Conservation (phyloP, 2,888 invertebrate species). For the Furcula furcula region DNA sequence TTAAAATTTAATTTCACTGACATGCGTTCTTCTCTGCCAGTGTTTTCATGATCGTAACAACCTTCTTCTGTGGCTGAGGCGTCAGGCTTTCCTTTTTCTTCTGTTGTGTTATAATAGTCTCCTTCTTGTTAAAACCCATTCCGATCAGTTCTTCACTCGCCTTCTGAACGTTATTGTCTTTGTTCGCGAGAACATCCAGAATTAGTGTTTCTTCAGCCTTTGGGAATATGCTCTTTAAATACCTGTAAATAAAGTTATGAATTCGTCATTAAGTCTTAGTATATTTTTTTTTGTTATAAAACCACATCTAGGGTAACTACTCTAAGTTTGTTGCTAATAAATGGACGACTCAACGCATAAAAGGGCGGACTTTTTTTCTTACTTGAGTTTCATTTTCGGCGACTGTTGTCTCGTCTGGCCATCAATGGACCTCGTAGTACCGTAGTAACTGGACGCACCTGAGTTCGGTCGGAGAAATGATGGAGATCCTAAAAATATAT, state of each 20-base stretch:
- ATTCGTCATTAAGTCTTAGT: too few relatives aligned
- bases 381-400: conserved; percentile 97
- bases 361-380: too few relatives aligned
- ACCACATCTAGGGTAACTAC: too few relatives aligned
- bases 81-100: conserved; percentile 49
- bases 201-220: conserved; percentile 94
- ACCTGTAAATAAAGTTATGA: conserved; percentile 78
- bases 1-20: conserved; percentile 59
- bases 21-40: conserved; percentile 86
- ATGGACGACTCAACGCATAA: too few relatives aligned
- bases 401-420: conserved; percentile 87
- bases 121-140: conserved; percentile 92
- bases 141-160: conserved; percentile 90
- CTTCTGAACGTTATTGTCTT: conserved; percentile 95
- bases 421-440: conserved; percentile 81
- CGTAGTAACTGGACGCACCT: conserved; percentile 81
- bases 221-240: conserved; percentile 94
- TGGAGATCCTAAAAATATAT: conserved; percentile 83
- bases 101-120: conserved; percentile 63
- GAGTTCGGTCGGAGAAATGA: conserved; percentile 82
- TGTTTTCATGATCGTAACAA: conserved; percentile 84
- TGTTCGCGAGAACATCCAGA: conserved; percentile 90
- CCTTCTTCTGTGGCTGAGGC: conserved; percentile 67
- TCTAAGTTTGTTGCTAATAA: too few relatives aligned
- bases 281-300: too few relatives aligned